Conservation (phyloP, 2,888 invertebrate species). For the Sesia apiformis region DNA sequence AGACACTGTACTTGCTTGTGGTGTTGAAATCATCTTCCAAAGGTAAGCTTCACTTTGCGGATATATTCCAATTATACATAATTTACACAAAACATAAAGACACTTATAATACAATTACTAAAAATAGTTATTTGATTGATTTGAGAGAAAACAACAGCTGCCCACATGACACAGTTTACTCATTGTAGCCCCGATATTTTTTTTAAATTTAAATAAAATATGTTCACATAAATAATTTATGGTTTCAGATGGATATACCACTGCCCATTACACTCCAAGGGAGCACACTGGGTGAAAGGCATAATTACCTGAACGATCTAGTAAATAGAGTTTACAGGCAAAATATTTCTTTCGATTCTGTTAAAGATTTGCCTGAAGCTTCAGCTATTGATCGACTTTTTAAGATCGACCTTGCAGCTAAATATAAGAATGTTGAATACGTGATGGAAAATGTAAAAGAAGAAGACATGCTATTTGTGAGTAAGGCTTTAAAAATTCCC, state of each 20-base stretch:
- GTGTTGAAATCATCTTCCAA: too few species aligned
- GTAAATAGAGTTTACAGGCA: slow-evolving; percentile 19
- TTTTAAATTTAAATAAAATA: background rate
- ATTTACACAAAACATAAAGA: too few species aligned
- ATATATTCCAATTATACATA: too few species aligned
- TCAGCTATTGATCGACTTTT: slow-evolving; percentile 38
- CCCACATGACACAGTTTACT: too few species aligned
- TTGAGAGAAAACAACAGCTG: too few species aligned
- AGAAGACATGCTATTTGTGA: slow-evolving; percentile 46
- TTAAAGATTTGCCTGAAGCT: slow-evolving; percentile 22
- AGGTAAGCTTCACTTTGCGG: too few species aligned
- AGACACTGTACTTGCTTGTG: too few species aligned
- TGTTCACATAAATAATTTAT: background rate
- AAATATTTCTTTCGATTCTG: slow-evolving; percentile 8
- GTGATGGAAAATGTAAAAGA: slow-evolving; percentile 37
- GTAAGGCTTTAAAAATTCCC: slow-evolving; percentile 36
- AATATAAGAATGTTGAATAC: slow-evolving; percentile 32
- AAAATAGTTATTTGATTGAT: too few species aligned
- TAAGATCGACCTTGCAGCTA: slow-evolving; percentile 45
- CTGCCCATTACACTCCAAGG: slow-evolving; percentile 30
- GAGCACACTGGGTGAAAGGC: slow-evolving; percentile 32
- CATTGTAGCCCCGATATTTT: too few species aligned
- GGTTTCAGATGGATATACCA: slow-evolving; percentile 22
- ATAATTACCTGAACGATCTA: slow-evolving; percentile 27
- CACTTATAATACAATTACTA: too few species aligned